These are phyloP conservation scores for Triplophysa yarkandensis DNA, from an alignment of 2,797 vertebrate genomes.

Conservation along the genomic window DNA sequence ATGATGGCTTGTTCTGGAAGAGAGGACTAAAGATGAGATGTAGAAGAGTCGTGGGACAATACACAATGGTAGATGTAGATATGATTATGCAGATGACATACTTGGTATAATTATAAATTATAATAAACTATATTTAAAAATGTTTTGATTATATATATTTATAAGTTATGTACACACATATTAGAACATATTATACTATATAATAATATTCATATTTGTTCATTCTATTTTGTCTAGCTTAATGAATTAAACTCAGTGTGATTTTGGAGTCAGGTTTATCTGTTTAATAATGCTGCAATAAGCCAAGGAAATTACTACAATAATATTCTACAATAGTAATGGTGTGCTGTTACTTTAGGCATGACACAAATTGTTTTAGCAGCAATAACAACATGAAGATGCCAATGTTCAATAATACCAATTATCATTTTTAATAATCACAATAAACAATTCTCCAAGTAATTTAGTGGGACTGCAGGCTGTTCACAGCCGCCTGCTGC, in stretches of 20 bases:
- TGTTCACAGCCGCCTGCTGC: neutral
- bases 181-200: neutral
- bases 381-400: neutral
- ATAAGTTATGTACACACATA: no score
- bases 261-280: neutral
- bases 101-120: neutral
- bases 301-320: neutral
- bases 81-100: neutral
- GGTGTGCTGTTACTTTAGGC: neutral
- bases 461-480: conserved; percentile 9
- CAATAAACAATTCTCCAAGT: conserved; percentile 16
- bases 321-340: neutral
- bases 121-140: neutral
- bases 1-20: conserved; percentile 10
- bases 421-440: neutral
- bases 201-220: no score
- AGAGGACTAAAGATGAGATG: conserved; percentile 14
- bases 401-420: neutral
- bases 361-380: neutral
- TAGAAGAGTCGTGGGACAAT: neutral
- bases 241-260: neutral
- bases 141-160: no score
- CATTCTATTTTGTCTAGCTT: no score
- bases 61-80: conserved; percentile 1
- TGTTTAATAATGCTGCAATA: neutral